These are phyloP conservation scores for Cydia amplana DNA, from an alignment of 1,140 invertebrate genomes.

Conservation along the genomic window DNA sequence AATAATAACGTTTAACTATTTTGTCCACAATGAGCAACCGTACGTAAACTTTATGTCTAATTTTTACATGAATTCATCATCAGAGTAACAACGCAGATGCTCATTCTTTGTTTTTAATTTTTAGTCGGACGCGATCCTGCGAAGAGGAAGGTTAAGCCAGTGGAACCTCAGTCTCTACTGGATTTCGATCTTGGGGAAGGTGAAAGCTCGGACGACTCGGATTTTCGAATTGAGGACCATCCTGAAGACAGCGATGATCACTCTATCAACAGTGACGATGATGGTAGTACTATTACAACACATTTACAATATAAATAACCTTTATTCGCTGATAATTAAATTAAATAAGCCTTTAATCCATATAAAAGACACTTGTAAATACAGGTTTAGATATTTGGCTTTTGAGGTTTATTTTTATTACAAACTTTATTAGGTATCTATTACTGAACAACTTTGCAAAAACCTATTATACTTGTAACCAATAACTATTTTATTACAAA, in stretches of 20 bases:
- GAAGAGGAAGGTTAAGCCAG: constrained; percentile 91
- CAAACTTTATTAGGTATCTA: no score
- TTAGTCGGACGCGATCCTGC: constrained; percentile 90
- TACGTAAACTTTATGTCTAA: constrained; percentile 41
- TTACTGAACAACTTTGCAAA: no score
- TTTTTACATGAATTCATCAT: background rate
- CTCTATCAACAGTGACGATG: constrained; percentile 80
- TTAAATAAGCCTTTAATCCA: no score
- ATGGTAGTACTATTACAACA: constrained; percentile 51
- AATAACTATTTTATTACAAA: no score
- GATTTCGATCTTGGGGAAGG: constrained; percentile 94
- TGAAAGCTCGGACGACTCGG: constrained; percentile 97
- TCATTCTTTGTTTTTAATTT: constrained; percentile 51
- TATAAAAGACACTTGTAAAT: no score
- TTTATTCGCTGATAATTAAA: no score
- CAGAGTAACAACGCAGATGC: background rate
- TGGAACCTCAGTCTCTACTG: constrained; percentile 87
- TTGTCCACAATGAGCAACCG: constrained; percentile 56
- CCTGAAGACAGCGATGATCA: constrained; percentile 87
- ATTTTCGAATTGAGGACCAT: constrained; percentile 95
- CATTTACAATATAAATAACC: no score
- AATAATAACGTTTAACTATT: constrained; percentile 15
- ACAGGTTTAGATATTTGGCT: no score
- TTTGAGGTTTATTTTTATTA: no score
- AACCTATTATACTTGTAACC: no score